Percentiles rank a stretch among this genome's conserved stretches.
phyloP scores from a whole-genome alignment of 2,797 vertebrate genomes.

The Chrysolophus pictus region DNA sequence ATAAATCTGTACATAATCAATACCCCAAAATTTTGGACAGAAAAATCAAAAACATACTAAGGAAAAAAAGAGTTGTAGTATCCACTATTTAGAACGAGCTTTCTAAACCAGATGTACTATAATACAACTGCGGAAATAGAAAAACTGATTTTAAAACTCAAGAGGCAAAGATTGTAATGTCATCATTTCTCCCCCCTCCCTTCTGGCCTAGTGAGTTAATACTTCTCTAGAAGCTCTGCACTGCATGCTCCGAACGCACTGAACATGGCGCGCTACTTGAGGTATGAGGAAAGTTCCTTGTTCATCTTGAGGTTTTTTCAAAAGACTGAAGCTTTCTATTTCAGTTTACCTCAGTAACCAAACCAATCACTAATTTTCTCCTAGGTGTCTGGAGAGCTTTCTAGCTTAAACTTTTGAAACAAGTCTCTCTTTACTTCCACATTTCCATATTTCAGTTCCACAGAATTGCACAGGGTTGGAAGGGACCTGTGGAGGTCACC shows the following conservation, averaged over 20 bases:
- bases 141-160: background rate
- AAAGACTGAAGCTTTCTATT: background rate
- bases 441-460: background rate
- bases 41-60: background rate
- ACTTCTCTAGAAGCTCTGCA: background rate
- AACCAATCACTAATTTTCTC: background rate
- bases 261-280: background rate
- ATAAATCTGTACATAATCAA: background rate
- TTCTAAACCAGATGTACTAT: background rate
- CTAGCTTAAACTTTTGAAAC: background rate
- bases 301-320: background rate
- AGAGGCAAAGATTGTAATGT: background rate
- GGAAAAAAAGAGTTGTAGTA: background rate
- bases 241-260: background rate
- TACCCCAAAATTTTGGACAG: background rate
- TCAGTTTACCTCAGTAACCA: background rate
- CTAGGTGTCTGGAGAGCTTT: background rate
- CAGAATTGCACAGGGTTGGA: background rate
- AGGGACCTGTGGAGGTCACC: background rate
- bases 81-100: background rate
- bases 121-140: background rate
- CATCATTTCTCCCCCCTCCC: background rate
- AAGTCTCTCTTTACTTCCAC: background rate
- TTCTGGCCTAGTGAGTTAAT: background rate
- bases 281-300: background rate